Evolutionary conservation across 2,888 invertebrate species (phyloP).

Genomic region (Melipona beecheii): DNA sequence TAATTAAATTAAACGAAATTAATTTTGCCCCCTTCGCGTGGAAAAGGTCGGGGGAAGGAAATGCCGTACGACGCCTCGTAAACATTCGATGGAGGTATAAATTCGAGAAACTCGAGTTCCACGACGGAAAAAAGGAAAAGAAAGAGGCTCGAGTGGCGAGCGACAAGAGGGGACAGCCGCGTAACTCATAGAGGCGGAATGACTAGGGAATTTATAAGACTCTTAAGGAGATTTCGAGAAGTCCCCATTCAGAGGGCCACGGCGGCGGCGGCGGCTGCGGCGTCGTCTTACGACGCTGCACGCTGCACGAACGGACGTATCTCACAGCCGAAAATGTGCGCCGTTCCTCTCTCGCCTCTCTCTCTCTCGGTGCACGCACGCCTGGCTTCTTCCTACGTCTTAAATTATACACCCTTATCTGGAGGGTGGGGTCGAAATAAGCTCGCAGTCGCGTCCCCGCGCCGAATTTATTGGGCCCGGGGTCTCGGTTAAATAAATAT

Average conservation of each 20-base stretch:
- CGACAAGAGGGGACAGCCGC: not conserved
- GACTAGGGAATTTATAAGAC: constrained; percentile 58
- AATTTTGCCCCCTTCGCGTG: no score
- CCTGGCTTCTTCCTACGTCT: constrained; percentile 27
- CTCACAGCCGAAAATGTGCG: constrained; percentile 43
- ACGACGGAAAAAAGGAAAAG: no score
- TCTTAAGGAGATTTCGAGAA: constrained; percentile 63
- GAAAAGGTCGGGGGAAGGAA: no score
- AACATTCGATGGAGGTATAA: no score
- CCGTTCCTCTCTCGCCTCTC: not conserved
- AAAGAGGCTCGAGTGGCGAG: constrained; percentile 23
- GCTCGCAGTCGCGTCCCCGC: constrained; percentile 55
- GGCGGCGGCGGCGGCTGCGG: constrained; percentile 46
- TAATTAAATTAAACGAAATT: no score
- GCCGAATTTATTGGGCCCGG: constrained; percentile 68
- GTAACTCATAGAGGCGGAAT: constrained; percentile 29
- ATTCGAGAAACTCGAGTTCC: no score
- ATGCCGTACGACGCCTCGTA: no score
- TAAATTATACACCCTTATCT: constrained; percentile 74
- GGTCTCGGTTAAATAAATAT: constrained; percentile 72
- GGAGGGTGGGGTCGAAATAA: constrained; percentile 66
- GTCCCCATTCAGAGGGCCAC: constrained; percentile 53
- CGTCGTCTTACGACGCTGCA: constrained; percentile 52
- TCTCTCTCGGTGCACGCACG: not conserved
- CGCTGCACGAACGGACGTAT: constrained; percentile 39